These are phyloP conservation scores for Sepioteuthis lessoniana DNA, from an alignment of 2,888 invertebrate genomes.

Conservation along the genomic window DNA sequence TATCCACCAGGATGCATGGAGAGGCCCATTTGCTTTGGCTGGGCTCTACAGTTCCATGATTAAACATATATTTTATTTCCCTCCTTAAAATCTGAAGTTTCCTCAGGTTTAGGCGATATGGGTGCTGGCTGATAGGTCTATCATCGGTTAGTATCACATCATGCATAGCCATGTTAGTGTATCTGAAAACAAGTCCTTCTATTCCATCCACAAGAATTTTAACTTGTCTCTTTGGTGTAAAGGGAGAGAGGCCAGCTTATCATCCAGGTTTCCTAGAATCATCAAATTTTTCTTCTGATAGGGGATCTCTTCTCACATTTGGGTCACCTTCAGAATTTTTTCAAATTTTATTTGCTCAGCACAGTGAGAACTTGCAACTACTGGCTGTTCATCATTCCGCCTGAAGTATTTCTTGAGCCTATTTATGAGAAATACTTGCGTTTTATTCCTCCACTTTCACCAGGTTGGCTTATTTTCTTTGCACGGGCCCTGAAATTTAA, in stretches of 20 bases:
- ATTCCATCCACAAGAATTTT: not conserved
- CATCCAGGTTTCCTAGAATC: not conserved
- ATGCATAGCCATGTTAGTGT: constrained; percentile 43
- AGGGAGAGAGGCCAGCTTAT: not conserved
- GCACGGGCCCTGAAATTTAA: not conserved
- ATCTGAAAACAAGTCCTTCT: constrained; percentile 49
- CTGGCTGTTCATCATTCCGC: not conserved
- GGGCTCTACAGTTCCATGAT: constrained; percentile 59
- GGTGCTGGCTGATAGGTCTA: constrained; percentile 49
- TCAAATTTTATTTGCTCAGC: not conserved
- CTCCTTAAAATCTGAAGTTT: constrained; percentile 50
- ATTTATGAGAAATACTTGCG: not conserved
- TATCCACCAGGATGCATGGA: constrained; percentile 41
- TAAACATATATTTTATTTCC: constrained; percentile 57
- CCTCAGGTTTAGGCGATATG: constrained; percentile 50
- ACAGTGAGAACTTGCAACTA: too few relatives aligned
- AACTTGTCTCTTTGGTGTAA: not conserved
- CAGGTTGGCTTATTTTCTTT: not conserved
- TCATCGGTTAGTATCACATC: constrained; percentile 49
- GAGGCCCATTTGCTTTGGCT: constrained; percentile 52
- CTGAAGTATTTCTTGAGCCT: not conserved
- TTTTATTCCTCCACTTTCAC: not conserved
- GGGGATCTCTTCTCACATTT: not conserved
- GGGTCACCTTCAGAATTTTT: not conserved
- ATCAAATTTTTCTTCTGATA: not conserved